Percentiles rank a stretch among this genome's conserved stretches.
Conservation (phyloP, 2,113 vertebrate species). For the Blennius ocellaris region DNA sequence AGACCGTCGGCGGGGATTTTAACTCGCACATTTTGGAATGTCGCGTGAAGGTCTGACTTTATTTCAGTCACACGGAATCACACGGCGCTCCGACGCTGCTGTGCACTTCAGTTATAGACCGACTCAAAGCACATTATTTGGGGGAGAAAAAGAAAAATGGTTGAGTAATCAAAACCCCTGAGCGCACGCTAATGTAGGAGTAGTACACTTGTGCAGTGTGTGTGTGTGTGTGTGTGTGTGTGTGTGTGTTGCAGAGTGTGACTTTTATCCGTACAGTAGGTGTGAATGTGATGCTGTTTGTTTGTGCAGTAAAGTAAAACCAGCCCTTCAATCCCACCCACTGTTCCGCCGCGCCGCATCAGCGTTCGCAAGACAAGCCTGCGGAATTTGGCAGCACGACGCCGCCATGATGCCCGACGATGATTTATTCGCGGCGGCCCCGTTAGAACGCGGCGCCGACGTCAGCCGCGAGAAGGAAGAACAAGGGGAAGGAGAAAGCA, state of each 20-base stretch:
- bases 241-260: slow-evolving; percentile 21
- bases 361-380: slow-evolving; percentile 51
- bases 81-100: too few relatives aligned
- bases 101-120: not conserved
- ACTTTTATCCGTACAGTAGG: slow-evolving; percentile 18
- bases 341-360: slow-evolving; percentile 64
- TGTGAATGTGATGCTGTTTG: slow-evolving; percentile 49
- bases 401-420: slow-evolving; percentile 36
- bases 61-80: too few relatives aligned
- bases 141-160: too few relatives aligned
- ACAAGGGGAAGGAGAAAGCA: too few relatives aligned
- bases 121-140: not conserved
- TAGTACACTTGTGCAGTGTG: not conserved
- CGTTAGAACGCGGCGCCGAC: slow-evolving; percentile 40
- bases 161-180: not conserved
- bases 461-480: slow-evolving; percentile 10
- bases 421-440: slow-evolving; percentile 48
- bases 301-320: slow-evolving; percentile 57
- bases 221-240: not conserved
- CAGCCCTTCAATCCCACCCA: slow-evolving; percentile 55
- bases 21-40: too few relatives aligned
- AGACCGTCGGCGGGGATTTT: too few relatives aligned
- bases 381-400: slow-evolving; percentile 64
- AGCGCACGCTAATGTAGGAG: not conserved
- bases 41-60: too few relatives aligned